Conservation (phyloP, 2,888 invertebrate species). For the Emmelina monodactyla region DNA sequence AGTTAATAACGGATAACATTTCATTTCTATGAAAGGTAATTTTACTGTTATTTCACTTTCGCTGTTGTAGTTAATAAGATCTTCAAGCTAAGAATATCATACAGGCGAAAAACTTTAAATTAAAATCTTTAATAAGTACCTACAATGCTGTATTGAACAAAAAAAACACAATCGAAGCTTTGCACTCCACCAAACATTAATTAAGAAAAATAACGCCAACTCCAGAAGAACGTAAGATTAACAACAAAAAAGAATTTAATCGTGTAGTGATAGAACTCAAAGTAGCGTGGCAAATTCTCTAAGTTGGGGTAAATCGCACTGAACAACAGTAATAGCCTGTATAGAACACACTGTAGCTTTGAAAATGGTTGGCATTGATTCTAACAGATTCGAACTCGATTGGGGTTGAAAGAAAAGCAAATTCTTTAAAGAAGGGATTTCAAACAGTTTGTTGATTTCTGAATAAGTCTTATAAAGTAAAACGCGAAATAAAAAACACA, state of each 20-base stretch:
- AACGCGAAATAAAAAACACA: not conserved
- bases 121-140: conserved; percentile 1
- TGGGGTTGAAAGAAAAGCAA: not conserved
- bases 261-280: not conserved
- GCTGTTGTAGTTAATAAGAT: too few relatives aligned
- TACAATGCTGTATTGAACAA: conserved; percentile 15
- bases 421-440: not conserved
- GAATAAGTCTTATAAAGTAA: not conserved
- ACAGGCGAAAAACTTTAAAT: conserved; percentile 48
- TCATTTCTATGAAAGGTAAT: too few relatives aligned
- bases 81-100: too few relatives aligned
- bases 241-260: not conserved
- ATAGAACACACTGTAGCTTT: conserved; percentile 32
- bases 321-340: conserved; percentile 22
- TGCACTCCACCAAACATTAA: conserved; percentile 54
- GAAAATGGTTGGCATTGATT: conserved; percentile 27
- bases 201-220: conserved; percentile 33
- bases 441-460: not conserved
- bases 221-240: not conserved
- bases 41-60: too few relatives aligned
- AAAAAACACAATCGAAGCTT: conserved; percentile 51
- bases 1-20: too few relatives aligned
- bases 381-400: conserved; percentile 8
- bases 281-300: not conserved
- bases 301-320: not conserved